phyloP scores from a whole-genome alignment of 2,797 vertebrate genomes.

The Scyliorhinus canicula region DNA sequence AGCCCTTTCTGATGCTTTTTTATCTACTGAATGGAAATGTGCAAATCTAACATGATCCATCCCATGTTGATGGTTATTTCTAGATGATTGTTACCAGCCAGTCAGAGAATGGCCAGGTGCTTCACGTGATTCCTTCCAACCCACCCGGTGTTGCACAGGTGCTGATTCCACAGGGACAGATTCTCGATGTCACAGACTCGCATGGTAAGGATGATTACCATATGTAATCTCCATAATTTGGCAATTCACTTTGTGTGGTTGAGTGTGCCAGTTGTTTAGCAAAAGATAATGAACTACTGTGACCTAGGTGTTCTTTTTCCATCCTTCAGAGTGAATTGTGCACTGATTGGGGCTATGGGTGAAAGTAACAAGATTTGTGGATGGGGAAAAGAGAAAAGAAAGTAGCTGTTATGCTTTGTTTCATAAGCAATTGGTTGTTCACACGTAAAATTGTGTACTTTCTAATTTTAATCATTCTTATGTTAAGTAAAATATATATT shows the following conservation, averaged over 20 bases:
- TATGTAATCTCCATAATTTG: neutral
- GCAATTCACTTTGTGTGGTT: neutral
- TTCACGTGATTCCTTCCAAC: slow-evolving; percentile 63
- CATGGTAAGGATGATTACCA: slow-evolving; percentile 50
- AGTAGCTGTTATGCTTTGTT: neutral
- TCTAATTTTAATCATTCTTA: neutral
- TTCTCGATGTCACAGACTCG: slow-evolving; percentile 50
- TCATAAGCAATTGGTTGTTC: neutral
- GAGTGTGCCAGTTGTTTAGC: neutral
- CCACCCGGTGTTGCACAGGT: slow-evolving; percentile 61
- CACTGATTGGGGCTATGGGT: neutral
- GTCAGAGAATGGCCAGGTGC: slow-evolving; percentile 62
- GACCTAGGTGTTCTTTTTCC: neutral
- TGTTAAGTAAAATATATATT: neutral
- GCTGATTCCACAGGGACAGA: slow-evolving; percentile 62
- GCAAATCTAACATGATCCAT: neutral
- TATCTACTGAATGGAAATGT: neutral
- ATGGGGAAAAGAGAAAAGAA: neutral
- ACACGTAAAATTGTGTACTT: neutral
- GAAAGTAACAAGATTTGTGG: neutral
- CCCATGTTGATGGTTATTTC: slow-evolving; percentile 10
- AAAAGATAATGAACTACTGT: neutral
- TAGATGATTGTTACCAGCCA: slow-evolving; percentile 69
- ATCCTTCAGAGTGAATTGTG: neutral
- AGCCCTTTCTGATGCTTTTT: neutral